Base-by-base conservation (phyloP, 2,797 vertebrate species). In the Sebastes itinus region DNA sequence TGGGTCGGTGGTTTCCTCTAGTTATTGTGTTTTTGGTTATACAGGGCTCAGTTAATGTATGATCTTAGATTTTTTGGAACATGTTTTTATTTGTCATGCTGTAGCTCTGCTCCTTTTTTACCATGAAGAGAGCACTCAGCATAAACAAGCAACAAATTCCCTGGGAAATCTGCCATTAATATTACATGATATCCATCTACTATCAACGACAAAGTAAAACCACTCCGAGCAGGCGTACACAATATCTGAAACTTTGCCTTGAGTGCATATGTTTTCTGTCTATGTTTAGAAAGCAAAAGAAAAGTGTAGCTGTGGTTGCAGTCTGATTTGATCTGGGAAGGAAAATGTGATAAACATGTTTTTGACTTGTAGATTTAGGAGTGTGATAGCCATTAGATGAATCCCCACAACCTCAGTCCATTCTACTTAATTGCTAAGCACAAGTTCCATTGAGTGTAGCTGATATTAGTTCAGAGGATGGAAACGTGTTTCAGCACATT, bases 161-260 rank as follows among this genome's bases (percentile, higher is more conserved):
- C 59, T 28, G 62, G 64, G 86, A 87, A 79, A 85, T 73, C 72
- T 76, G 60, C 55, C 72, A 89, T 94, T 73, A 94, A 94, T 94
- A 93, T 90, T 94, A 73, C 65, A 94, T 91, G 87, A 86, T 79
- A 84, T 88, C 86, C 89, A 88, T 92, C 84, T 76, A 80, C 86
- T 83, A 89, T 91, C 78, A 79, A 64, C 78, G 11, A 81, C 82
- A 82, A 88, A 85, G 86, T 89, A 82, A 83, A 88, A 65, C 72
- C 87, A 89, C 88, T 90, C 83, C 88, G 82, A 81, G 54, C 69
- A 67, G 84, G 55, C 77, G 62, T 80, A 38, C 8, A 60, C 74
- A 75, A 84, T 85, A 79, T 84, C 78, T 78, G 70, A 63, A 87
- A 75, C 77, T 74, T 56, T 82, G 73, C 76, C 9, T 75, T 64